Base-by-base conservation (phyloP, 2,888 invertebrate species). In the Ditylenchus weischeri region DNA sequence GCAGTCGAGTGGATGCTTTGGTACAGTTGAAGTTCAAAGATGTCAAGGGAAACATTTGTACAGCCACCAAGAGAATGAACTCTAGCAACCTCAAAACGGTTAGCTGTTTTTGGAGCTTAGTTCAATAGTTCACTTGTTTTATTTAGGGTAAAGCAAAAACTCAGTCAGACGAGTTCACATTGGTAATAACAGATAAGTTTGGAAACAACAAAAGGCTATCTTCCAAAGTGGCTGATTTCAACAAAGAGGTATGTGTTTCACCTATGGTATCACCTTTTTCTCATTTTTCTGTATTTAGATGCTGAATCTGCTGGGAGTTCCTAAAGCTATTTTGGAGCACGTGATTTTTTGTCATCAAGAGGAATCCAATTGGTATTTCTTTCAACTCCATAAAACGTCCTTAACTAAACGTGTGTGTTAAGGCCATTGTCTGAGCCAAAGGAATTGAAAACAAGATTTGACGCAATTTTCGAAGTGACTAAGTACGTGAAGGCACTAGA, bases 261-360 rank as follows among this genome's bases (percentile, higher is more conserved):
- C n/a, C n/a, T n/a, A n/a, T n/a, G n/a, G n/a, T n/a, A n/a, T n/a
- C n/a, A n/a, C n/a, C n/a, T n/a, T n/a, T n/a, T n/a, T n/a, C n/a
- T n/a, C n/a, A n/a, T 65, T 60, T 38, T 38, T 38, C 6, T 38
- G 11, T 11, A 38, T 29, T 15, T 50, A 80, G 75, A 76, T 81
- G 68, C 49, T 78, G n/a, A 75, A 76, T 86, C 88, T 70, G 87
- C 90, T 90, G 84, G 93, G 95, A 70, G 93, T 98, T 0, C 91
- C 95, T 0, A 91, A 92, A 83, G 89, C 96, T 0, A 91, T 99
- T 69, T 86, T 99, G 67, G 93, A 92, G 82, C 91, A 92, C 84
- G 98, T 99, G 0, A 90, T 99, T 77, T 95, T 99, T 84, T 99
- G 98, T 82, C 98, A 98, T 84, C 98, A 98, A 88, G 98, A 98